Base-by-base conservation (phyloP, 2,888 invertebrate genomes). In the Cabera pusaria region DNA sequence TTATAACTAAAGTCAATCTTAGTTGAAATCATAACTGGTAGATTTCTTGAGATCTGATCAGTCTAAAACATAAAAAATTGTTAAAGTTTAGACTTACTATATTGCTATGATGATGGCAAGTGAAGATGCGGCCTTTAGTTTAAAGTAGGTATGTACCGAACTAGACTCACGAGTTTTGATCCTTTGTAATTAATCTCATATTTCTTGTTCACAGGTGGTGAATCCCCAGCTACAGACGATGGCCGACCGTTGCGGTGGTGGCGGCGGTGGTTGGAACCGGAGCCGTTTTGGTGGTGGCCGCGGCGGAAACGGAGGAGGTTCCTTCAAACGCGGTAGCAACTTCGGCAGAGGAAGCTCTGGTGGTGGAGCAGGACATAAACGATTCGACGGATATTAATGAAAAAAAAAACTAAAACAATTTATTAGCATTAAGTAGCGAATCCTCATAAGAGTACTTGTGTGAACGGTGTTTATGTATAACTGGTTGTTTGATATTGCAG, bases 171-270 rank as follows among this genome's bases (percentile, higher is more conserved):
- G n/a, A n/a, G n/a, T n/a, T n/a, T n/a, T n/a, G n/a, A n/a, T n/a
- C n/a, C n/a, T n/a, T n/a, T n/a, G n/a, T n/a, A n/a, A n/a, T n/a
- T n/a, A n/a, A n/a, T n/a, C n/a, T n/a, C n/a, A n/a, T n/a, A n/a
- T n/a, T n/a, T n/a, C n/a, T n/a, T n/a, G n/a, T n/a, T 66, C 62
- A 67, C 90, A 92, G 94, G 93, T 93, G 51, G 91, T 98, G 39
- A 96, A 95, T 72, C 97, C 97, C 27, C 95, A 96, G 72, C 90
- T 98, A 24, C 91, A 93, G 61, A 95, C 96, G 59, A 91, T 97
- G 90, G 94, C 95, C 3, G 91, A 91, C 53, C 91, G 93, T 21
- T 92, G 91, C 44, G 92, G 91, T 29, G 92, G 93, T 21, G 91
- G 91, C 9, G 90, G 91, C 36, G 90, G 91, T 12, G 90, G 92